Conservation (phyloP, 1,140 invertebrate species). For the Procambarus clarkii region DNA sequence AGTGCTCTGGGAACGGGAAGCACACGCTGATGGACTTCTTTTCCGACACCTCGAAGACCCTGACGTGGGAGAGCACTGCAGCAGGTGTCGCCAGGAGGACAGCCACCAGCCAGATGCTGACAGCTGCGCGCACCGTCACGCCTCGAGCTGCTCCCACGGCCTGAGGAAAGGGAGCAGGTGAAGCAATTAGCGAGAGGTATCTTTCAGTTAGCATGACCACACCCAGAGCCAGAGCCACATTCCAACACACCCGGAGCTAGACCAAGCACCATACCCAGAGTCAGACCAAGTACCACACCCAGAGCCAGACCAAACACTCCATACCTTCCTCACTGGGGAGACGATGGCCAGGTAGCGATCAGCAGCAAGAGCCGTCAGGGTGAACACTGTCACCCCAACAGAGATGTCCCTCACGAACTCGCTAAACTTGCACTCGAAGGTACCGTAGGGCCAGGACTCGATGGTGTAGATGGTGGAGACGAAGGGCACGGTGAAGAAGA, state of each 20-base stretch:
- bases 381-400: slow-evolving; percentile 25
- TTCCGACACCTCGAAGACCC: background rate
- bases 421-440: slow-evolving; percentile 40
- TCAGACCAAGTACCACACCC: too few species aligned
- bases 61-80: slow-evolving; percentile 39
- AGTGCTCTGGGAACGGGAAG: slow-evolving; percentile 31
- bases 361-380: slow-evolving; percentile 31
- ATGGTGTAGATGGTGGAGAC: slow-evolving; percentile 42
- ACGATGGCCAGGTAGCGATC: slow-evolving; percentile 34
- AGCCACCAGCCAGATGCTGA: slow-evolving; percentile 49
- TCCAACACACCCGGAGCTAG: background rate
- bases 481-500: slow-evolving; percentile 43
- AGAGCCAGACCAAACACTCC: background rate
- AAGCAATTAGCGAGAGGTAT: too few species aligned
- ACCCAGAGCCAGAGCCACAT: too few species aligned
- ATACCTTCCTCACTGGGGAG: slow-evolving; percentile 32
- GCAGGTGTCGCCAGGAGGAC: slow-evolving; percentile 42
- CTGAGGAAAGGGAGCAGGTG: background rate
- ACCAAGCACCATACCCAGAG: background rate
- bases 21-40: slow-evolving; percentile 36
- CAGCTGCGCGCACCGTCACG: slow-evolving; percentile 20
- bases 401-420: slow-evolving; percentile 39
- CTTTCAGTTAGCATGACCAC: too few species aligned
- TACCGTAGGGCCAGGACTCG: slow-evolving; percentile 34
- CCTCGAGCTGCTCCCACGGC: slow-evolving; percentile 28